Conservation (phyloP, 2,113 vertebrate genomes). For the Syrmaticus mikado region DNA sequence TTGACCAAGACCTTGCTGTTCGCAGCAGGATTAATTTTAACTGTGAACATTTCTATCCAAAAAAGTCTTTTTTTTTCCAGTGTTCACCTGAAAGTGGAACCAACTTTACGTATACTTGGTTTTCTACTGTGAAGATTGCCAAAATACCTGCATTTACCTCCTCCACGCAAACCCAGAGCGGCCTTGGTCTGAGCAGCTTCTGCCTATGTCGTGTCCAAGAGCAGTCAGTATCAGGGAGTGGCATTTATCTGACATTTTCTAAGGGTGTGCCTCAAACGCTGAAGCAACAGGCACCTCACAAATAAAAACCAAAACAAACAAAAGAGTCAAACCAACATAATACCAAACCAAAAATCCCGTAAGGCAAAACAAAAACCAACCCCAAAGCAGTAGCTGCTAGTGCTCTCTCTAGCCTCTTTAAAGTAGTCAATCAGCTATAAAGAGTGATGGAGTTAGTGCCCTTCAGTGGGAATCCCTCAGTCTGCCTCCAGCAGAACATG, state of each 20-base stretch:
- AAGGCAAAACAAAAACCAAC: neutral
- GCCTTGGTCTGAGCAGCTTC: neutral
- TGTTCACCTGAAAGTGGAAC: neutral
- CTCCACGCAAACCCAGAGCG: neutral
- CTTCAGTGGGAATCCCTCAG: neutral
- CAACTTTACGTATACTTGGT: neutral
- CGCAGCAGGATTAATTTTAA: neutral
- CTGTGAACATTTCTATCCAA: neutral
- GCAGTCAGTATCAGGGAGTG: neutral
- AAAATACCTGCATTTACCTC: neutral
- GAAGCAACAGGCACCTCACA: neutral
- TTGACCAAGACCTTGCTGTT: constrained; percentile 6
- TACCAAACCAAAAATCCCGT: neutral
- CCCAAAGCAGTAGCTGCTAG: neutral
- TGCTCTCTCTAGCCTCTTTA: neutral
- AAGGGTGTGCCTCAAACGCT: neutral
- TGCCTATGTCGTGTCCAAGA: neutral
- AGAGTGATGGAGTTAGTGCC: neutral
- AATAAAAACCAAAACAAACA: neutral
- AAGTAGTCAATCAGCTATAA: neutral
- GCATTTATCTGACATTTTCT: neutral
- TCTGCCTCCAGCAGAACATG: neutral
- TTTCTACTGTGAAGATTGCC: neutral
- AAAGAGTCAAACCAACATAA: neutral
- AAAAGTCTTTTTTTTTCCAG: neutral